Conservation (phyloP, 2,797 vertebrate species). For the Kryptolebias ocellatus region DNA sequence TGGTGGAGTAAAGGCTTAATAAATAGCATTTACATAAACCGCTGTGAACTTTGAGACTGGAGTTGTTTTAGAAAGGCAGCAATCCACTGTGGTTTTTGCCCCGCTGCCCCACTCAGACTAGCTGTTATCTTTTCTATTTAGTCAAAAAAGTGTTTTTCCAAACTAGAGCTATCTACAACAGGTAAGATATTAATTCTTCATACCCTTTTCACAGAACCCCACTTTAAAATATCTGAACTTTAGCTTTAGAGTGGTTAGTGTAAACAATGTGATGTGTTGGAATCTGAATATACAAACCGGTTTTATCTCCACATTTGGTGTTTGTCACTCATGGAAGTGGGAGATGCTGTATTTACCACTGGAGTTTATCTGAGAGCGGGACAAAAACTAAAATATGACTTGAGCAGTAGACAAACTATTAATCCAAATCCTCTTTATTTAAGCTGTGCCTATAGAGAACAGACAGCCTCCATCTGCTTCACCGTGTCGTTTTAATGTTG, state of each 20-base stretch:
- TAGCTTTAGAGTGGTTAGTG: not conserved
- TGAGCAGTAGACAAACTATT: slow-evolving; percentile 68
- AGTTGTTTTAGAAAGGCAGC: too few relatives aligned
- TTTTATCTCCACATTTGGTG: slow-evolving; percentile 32
- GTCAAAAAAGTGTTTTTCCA: too few relatives aligned
- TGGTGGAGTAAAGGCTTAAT: too few relatives aligned
- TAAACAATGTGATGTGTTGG: slow-evolving; percentile 12
- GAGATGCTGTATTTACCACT: slow-evolving; percentile 22
- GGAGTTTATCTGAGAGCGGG: slow-evolving; percentile 46
- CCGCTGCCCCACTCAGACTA: too few relatives aligned
- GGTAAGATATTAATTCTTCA: too few relatives aligned
- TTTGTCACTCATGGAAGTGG: slow-evolving; percentile 43
- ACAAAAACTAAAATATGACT: slow-evolving; percentile 60
- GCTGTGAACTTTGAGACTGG: too few relatives aligned
- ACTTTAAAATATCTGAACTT: not conserved
- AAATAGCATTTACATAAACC: too few relatives aligned
- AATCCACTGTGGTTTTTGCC: too few relatives aligned
- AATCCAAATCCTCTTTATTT: slow-evolving; percentile 82
- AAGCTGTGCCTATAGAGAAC: slow-evolving; percentile 65
- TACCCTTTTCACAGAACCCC: not conserved
- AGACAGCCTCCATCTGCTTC: slow-evolving; percentile 43
- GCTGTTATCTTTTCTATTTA: too few relatives aligned
- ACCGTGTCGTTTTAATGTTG: slow-evolving; percentile 34
- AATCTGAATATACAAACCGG: slow-evolving; percentile 11
- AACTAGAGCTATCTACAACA: too few relatives aligned